Evolutionary conservation across 2,113 vertebrate species (phyloP), one percentile per base, ranked within the genome.

Genomic region (Seriola dumerili): DNA sequence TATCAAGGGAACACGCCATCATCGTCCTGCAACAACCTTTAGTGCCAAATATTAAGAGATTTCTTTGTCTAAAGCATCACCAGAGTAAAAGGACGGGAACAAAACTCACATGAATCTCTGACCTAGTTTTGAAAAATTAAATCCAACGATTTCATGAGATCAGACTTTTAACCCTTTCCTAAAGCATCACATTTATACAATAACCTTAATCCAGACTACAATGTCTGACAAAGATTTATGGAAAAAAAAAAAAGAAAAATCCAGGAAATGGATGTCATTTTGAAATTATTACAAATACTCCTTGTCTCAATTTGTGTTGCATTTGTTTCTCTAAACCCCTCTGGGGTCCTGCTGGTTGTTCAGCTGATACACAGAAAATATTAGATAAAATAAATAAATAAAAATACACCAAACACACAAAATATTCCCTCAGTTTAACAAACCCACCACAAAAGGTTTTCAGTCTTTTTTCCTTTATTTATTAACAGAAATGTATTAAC

Each of bases 401-500:
- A 4, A 16, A 38, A 50, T 25, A 52, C 19, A 25, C 54, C 23
- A 55, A 8, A 55, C 8, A 12, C 16, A 17, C 17, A 34, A 46
- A 23, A 50, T 36, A 36, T 42, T 80, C 6, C 13, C 36, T 50
- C 1, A 29, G 14, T 21, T 29, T 4, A 54, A 61, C 42, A 59
- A 72, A 66, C 23, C 25, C 19, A 40, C 40, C 21, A 21, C 55
- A 63, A 21, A 58, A 23, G 19, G 38, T 38, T 58, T 44, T 25
- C 1, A 5, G 7, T 86, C 64, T 70, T 72, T 81, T 84, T 86
- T 76, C 78, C 71, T 76, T 88, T 91, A 87, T 94, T 93, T 95
- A 95, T 93, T 92, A 94, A 95, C 94, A 95, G 89, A 93, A 94
- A 90, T 88, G 46, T 95, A 95, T 94, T 89, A 95, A 95, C 94